phyloP scores from a whole-genome alignment of 2,797 vertebrate species.

The Scleropages formosus region DNA sequence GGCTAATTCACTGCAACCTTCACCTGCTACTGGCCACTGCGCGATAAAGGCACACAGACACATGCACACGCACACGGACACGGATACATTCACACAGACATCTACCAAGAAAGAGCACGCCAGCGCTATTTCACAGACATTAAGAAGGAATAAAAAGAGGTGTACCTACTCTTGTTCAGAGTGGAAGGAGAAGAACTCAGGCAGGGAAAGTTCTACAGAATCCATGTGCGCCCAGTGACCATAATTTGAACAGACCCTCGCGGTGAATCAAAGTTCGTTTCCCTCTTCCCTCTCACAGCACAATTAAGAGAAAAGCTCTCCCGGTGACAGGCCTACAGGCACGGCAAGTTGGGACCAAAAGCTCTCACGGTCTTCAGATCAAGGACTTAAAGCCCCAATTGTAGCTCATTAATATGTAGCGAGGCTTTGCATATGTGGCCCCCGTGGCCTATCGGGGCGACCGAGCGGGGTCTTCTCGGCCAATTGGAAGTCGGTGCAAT shows the following conservation, averaged over 20 bases:
- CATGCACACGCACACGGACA: background rate
- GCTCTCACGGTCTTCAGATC: conserved; percentile 74
- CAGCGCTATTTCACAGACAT: conserved; percentile 39
- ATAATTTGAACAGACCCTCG: conserved; percentile 70
- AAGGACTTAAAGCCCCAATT: conserved; percentile 78
- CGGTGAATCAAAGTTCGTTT: conserved; percentile 77
- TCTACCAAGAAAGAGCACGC: background rate
- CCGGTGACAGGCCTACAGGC: conserved; percentile 63
- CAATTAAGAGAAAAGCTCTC: conserved; percentile 66
- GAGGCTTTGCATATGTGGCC: conserved; percentile 71
- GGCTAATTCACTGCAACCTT: conserved; percentile 65
- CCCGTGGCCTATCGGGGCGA: conserved; percentile 59
- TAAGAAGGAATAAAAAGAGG: conserved; percentile 40
- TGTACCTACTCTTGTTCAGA: conserved; percentile 82
- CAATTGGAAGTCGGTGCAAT: conserved; percentile 65
- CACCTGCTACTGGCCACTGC: conserved; percentile 55
- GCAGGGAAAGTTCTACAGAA: conserved; percentile 82
- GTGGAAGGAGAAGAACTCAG: conserved; percentile 79
- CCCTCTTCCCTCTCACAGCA: conserved; percentile 48
- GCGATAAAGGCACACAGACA: too few species aligned
- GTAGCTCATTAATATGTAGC: conserved; percentile 80
- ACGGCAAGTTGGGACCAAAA: conserved; percentile 71
- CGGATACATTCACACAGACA: conserved; percentile 36
- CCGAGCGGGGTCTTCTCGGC: conserved; percentile 65
- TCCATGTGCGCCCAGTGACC: conserved; percentile 78